Evolutionary conservation across 2,113 vertebrate genomes (phyloP).

Genomic region (Vulpes vulpes): DNA sequence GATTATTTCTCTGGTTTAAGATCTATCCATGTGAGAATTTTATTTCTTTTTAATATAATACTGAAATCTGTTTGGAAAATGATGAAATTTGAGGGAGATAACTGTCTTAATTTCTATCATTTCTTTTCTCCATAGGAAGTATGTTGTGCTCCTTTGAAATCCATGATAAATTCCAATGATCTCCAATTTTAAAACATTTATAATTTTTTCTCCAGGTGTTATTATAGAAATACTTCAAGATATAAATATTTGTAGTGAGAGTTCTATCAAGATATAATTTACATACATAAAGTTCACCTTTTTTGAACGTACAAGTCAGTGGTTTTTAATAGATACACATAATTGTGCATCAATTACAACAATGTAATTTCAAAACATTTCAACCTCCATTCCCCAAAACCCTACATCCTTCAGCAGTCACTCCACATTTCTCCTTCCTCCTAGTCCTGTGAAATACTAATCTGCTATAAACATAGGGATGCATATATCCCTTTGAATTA

Average conservation of each 20-base stretch:
- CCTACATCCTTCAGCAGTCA: neutral
- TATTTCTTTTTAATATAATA: neutral
- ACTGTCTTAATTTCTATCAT: neutral
- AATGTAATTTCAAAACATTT: neutral
- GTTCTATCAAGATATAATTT: constrained; percentile 14
- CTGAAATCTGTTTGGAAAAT: neutral
- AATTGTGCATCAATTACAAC: neutral
- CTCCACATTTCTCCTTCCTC: neutral
- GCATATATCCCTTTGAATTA: neutral
- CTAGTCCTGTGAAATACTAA: neutral
- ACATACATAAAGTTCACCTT: neutral
- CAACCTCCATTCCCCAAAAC: neutral
- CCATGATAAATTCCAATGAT: neutral
- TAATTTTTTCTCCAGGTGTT: neutral
- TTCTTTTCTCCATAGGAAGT: neutral
- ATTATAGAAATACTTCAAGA: neutral
- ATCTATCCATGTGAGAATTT: neutral
- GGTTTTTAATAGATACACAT: neutral
- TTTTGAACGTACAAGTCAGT: neutral
- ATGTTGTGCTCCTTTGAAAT: neutral
- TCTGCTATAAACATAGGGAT: neutral
- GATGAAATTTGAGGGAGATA: neutral
- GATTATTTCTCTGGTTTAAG: neutral
- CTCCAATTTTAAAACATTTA: neutral
- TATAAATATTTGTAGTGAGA: neutral